A percentile compares a stretch with the other conserved stretches of the same genome.
Evolutionary conservation across 2,797 vertebrate genomes (phyloP).

Genomic region (Sternotherus odoratus): DNA sequence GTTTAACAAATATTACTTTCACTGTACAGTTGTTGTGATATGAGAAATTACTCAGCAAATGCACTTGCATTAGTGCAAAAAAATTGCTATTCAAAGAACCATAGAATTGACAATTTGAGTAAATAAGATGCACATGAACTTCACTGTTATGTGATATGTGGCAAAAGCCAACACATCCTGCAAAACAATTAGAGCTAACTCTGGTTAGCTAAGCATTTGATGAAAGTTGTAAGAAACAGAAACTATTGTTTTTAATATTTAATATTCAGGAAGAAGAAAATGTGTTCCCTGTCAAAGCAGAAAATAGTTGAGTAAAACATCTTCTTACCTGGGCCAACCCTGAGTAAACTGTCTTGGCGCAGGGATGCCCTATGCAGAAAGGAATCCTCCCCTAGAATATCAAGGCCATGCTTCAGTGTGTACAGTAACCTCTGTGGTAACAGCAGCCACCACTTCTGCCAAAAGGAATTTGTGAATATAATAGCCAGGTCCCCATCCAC

Average conservation of each 20-base stretch:
- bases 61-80: conserved; percentile 25
- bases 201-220: not conserved
- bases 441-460: not conserved
- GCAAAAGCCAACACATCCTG: not conserved
- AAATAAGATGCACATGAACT: not conserved
- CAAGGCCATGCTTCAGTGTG: not conserved
- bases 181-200: not conserved
- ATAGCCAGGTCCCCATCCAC: rapidly evolving
- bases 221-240: not conserved
- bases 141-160: not conserved
- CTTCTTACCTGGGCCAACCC: not conserved
- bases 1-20: conserved; percentile 22
- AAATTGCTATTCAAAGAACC: conserved; percentile 10
- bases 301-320: conserved; percentile 3
- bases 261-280: not conserved
- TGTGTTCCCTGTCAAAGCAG: not conserved
- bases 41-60: conserved; percentile 30
- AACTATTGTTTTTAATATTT: not conserved
- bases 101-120: conserved; percentile 12
- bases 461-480: not conserved
- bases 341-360: not conserved
- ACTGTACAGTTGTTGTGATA: conserved; percentile 25
- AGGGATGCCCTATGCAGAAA: not conserved
- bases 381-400: not conserved
- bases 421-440: not conserved